These are phyloP conservation scores for Corydoras sp. DNA, from an alignment of 2,113 vertebrate species.

Conservation along the genomic window DNA sequence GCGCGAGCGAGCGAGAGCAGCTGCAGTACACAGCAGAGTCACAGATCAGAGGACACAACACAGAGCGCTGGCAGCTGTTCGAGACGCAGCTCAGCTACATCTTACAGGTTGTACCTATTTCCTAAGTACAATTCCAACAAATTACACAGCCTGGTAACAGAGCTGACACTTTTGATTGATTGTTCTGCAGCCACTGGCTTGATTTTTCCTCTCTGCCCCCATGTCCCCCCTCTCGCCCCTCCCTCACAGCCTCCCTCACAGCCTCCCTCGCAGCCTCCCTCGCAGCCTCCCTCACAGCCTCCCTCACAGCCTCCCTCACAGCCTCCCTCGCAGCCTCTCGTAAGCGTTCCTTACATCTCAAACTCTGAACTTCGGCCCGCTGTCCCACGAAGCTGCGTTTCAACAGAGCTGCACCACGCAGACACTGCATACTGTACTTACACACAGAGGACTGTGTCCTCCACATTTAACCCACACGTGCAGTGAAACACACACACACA, in stretches of 20 bases:
- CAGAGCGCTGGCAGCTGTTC: slow-evolving; percentile 59
- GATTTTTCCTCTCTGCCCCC: slow-evolving; percentile 59
- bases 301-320: too few species aligned
- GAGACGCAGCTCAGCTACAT: slow-evolving; percentile 61
- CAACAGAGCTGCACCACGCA: too few species aligned
- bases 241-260: slow-evolving; percentile 68
- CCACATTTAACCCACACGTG: too few species aligned
- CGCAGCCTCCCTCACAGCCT: too few species aligned
- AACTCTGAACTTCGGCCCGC: too few species aligned
- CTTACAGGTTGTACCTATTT: slow-evolving; percentile 71
- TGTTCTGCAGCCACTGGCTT: slow-evolving; percentile 75
- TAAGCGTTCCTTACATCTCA: too few species aligned
- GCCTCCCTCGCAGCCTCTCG: too few species aligned
- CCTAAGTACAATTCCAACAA: slow-evolving; percentile 70
- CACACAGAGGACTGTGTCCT: too few species aligned
- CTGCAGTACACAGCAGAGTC: slow-evolving; percentile 42
- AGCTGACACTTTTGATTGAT: slow-evolving; percentile 85
- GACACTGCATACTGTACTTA: too few species aligned
- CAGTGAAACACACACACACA: too few species aligned
- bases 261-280: slow-evolving; percentile 67
- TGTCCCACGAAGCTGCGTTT: too few species aligned
- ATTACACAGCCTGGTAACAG: slow-evolving; percentile 69
- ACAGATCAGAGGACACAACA: slow-evolving; percentile 56
- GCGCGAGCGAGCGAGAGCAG: too few species aligned
- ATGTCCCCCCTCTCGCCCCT: slow-evolving; percentile 51